Base-by-base conservation (phyloP, 2,113 vertebrate genomes). In the Pantherophis guttatus region DNA sequence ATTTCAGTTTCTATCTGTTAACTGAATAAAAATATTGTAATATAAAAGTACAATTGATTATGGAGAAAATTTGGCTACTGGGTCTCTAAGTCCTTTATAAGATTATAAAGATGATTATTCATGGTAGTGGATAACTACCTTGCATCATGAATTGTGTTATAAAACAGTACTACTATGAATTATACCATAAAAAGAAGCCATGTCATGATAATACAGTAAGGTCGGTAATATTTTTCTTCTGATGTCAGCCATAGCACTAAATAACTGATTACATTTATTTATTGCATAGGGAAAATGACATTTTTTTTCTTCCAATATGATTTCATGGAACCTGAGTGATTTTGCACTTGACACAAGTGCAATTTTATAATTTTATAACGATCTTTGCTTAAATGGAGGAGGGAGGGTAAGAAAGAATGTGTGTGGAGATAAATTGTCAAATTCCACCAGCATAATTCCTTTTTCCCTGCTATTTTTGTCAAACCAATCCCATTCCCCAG, bases 1-100 rank as follows among this genome's bases (percentile, higher is more conserved):
- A 88, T 93, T 85, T 53, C 86, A 59, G 33, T 11, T 57, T 54
- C 48, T 93, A 39, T 58, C 88, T 93, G 24, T 88, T 93, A 91
- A 93, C 75, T 53, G 59, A 50, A 33, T 91, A 87, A 88, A 87
- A 21, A 6, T 59, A 13, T 75, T n/a, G 13, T n/a, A 44, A 55
- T 81, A 3, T n/a, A 7, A 44, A 81, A 23, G 33, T 44, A 53
- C 13, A 44, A 81, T 12, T 21, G 12, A 81, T 75, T 55, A 15
- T 87, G 57, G 12, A 88, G 29, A 50, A 88, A 29, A 33, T 55
- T 53, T 88, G 39, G 91, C 91, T 92, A 92, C 70, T 55, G 52
- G 59, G n/a, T 15, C 62, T 92, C 39, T 52, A 53, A 75, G 1
- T n/a, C 17, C 17, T 87, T 70, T n/a, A 70, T n/a, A n/a, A 70